Conservation (phyloP, 2,888 invertebrate genomes). For the Mystacides longicornis region DNA sequence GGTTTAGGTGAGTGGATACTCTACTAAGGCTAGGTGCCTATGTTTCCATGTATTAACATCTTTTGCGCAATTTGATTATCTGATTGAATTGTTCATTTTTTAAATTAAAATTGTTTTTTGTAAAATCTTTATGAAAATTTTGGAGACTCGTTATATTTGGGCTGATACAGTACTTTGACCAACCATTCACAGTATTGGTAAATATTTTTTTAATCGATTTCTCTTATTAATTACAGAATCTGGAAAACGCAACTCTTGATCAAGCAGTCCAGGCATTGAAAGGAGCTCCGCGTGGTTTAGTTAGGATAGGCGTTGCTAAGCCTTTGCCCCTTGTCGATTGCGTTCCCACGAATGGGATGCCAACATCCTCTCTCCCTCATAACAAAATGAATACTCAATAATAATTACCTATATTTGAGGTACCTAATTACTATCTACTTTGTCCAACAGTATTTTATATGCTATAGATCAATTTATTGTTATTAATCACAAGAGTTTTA, state of each 20-base stretch:
- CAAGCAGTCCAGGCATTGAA: constrained; percentile 96
- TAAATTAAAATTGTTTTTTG: too few species aligned
- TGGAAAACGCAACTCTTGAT: constrained; percentile 94
- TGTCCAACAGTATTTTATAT: too few species aligned
- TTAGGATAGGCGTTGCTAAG: constrained; percentile 93
- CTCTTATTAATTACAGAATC: constrained; percentile 36
- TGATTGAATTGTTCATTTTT: too few species aligned
- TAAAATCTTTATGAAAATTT: not conserved
- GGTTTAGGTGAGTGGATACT: too few species aligned
- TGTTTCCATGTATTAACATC: too few species aligned
- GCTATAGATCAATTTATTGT: too few species aligned
- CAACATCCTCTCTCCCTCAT: constrained; percentile 20
- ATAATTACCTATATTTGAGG: not conserved
- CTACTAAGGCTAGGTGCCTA: too few species aligned
- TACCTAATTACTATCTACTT: not conserved
- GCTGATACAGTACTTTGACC: not conserved
- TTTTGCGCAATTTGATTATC: too few species aligned
- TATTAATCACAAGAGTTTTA: too few species aligned
- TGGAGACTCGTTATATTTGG: not conserved
- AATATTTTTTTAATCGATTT: not conserved
- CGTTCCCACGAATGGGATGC: constrained; percentile 29
- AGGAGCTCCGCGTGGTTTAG: constrained; percentile 90
- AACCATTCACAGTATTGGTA: not conserved
- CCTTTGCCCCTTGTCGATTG: constrained; percentile 76
- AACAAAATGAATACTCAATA: constrained; percentile 26